Conservation (phyloP, 2,113 vertebrate genomes). For the Strix uralensis region DNA sequence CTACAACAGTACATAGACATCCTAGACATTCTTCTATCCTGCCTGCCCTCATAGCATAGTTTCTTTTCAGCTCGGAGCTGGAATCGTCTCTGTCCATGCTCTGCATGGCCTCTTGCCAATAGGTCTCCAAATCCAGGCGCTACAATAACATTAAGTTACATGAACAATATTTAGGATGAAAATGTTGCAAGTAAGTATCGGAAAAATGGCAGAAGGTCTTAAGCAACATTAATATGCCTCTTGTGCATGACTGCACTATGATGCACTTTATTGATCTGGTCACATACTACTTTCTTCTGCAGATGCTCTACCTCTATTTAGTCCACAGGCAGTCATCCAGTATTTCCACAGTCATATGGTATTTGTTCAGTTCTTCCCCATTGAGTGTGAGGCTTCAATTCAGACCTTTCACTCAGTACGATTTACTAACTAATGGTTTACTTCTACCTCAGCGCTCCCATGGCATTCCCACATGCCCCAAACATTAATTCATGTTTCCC, state of each 20-base stretch:
- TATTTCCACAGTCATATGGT: not conserved
- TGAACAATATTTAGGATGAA: not conserved
- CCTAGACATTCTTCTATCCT: not conserved
- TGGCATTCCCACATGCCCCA: not conserved
- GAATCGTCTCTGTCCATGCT: not conserved
- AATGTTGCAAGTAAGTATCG: not conserved
- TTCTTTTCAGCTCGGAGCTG: not conserved
- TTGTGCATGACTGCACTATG: not conserved
- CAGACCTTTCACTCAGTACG: not conserved
- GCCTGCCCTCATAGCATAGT: not conserved
- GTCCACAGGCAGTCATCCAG: not conserved
- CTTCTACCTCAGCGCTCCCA: not conserved
- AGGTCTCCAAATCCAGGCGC: not conserved
- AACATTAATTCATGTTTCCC: conserved; percentile 3
- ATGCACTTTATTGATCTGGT: not conserved
- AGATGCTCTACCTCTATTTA: not conserved
- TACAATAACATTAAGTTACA: not conserved
- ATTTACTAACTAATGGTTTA: conserved; percentile 24
- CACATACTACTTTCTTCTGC: not conserved
- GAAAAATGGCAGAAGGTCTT: not conserved
- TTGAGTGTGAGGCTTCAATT: not conserved
- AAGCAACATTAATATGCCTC: not conserved
- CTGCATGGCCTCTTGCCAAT: not conserved
- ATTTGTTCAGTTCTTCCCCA: not conserved
- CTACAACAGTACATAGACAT: not conserved